Conservation (phyloP, 2,888 invertebrate species). For the Prenolepis imparis region DNA sequence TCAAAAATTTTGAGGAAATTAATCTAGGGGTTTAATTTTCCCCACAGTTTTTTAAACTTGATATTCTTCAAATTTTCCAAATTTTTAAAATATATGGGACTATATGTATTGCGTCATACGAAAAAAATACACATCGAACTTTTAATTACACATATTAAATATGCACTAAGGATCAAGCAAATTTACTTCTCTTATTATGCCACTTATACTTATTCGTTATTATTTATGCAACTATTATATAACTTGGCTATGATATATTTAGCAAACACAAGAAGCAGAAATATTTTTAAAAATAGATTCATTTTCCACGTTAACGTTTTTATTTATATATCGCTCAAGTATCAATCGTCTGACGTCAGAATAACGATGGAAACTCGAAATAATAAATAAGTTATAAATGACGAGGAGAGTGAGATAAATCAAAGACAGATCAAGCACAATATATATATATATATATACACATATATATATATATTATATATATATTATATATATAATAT, state of each 20-base stretch:
- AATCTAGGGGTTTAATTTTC: background rate
- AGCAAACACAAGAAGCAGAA: background rate
- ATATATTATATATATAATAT: background rate
- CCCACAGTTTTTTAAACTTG: background rate
- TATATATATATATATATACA: background rate
- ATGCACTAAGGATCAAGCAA: background rate
- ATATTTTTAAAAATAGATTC: no score
- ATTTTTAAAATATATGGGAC: background rate
- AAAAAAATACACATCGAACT: background rate
- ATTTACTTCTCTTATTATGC: background rate
- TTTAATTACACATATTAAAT: background rate
- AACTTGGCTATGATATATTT: background rate
- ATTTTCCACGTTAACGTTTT: background rate
- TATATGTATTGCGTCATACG: background rate
- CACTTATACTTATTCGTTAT: background rate
- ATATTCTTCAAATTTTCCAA: background rate
- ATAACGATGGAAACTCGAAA: background rate
- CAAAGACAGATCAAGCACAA: background rate
- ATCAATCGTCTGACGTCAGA: background rate
- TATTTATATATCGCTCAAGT: background rate
- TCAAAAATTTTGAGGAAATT: background rate
- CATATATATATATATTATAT: conserved; percentile 27
- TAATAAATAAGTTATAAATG: conserved; percentile 12
- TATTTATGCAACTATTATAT: background rate
- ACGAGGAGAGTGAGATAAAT: background rate